These are phyloP conservation scores for Heliconius himera DNA, from an alignment of 1,140 invertebrate genomes.

Conservation along the genomic window DNA sequence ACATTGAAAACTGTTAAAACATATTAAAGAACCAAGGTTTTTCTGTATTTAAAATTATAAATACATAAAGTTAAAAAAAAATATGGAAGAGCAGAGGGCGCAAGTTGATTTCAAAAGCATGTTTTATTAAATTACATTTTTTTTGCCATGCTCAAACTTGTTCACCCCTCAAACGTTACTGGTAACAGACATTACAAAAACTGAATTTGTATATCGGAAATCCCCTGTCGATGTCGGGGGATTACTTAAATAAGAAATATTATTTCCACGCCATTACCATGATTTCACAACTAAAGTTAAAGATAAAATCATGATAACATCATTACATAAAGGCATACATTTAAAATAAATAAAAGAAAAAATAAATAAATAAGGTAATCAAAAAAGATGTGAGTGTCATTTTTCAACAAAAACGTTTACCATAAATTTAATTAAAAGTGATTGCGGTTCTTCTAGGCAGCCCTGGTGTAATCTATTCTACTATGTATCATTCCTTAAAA, in stretches of 20 bases:
- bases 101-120: neutral
- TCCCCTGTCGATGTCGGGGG: constrained; percentile 48
- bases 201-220: constrained; percentile 55
- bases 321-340: neutral
- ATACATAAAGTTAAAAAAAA: neutral
- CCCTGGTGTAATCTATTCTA: no score
- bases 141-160: constrained; percentile 18
- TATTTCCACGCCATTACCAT: constrained; percentile 43
- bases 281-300: neutral
- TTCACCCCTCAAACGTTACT: constrained; percentile 38
- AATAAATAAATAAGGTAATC: no score
- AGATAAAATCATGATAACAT: neutral
- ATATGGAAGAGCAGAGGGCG: neutral
- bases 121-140: constrained; percentile 1
- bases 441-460: no score
- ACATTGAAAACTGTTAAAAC: no score
- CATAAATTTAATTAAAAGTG: no score
- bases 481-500: no score
- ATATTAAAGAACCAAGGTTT: neutral
- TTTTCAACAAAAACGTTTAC: no score
- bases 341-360: no score
- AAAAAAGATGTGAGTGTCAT: no score
- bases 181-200: constrained; percentile 46
- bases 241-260: constrained; percentile 52
- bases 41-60: neutral